Evolutionary conservation across 1,140 invertebrate species (phyloP).

Genomic region (Rhyacophila brunnea): DNA sequence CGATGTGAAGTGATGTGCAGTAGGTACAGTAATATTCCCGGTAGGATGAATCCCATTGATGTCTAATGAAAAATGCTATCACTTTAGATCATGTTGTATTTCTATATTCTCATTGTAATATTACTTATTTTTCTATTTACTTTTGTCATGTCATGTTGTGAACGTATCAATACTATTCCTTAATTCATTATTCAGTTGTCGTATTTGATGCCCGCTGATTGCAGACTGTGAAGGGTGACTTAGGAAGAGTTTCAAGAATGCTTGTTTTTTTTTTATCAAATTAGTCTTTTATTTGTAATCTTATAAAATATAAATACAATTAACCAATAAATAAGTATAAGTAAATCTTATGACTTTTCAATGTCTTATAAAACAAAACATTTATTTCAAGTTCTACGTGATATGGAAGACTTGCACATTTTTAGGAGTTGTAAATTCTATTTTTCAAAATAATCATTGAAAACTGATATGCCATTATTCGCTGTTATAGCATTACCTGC

Average conservation of each 20-base stretch:
- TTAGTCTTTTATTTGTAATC: slow-evolving; percentile 56
- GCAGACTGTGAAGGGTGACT: slow-evolving; percentile 51
- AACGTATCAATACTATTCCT: slow-evolving; percentile 38
- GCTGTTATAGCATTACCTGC: slow-evolving; percentile 28
- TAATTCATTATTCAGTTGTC: slow-evolving; percentile 58
- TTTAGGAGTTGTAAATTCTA: slow-evolving; percentile 31
- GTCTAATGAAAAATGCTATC: too few relatives aligned
- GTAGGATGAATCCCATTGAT: too few relatives aligned
- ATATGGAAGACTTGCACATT: slow-evolving; percentile 37
- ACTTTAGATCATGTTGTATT: too few relatives aligned
- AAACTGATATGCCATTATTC: slow-evolving; percentile 36
- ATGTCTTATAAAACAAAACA: slow-evolving; percentile 36
- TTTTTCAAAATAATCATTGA: slow-evolving; percentile 30
- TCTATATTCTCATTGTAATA: too few relatives aligned
- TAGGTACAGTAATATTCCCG: too few relatives aligned
- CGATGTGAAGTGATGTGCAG: too few relatives aligned
- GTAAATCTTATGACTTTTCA: slow-evolving; percentile 35
- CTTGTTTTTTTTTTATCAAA: slow-evolving; percentile 51
- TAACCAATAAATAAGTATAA: slow-evolving; percentile 37
- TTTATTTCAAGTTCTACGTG: slow-evolving; percentile 34
- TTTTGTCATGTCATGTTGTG: too few relatives aligned
- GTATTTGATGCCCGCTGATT: slow-evolving; percentile 66
- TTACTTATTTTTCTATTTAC: too few relatives aligned
- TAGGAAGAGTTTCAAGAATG: slow-evolving; percentile 42
- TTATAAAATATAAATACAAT: slow-evolving; percentile 47